Base-by-base conservation (phyloP, 2,888 invertebrate species). In the Calliphora vomitoria region DNA sequence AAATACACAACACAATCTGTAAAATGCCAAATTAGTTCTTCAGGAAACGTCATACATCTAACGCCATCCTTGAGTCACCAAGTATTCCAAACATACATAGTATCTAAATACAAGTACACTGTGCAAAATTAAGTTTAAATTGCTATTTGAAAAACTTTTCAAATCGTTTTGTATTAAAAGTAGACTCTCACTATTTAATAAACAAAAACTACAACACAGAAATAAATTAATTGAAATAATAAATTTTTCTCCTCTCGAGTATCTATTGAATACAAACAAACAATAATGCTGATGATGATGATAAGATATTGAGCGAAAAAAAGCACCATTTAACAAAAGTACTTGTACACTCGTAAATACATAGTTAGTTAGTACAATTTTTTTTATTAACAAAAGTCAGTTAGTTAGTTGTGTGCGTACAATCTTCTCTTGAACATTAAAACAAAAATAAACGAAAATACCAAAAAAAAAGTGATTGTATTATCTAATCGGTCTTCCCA, bases 401-500 rank as follows among this genome's bases (percentile, higher is more conserved):
- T 74, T 55, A 55, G 69, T 74, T 55, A 68, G 38, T 44, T 60
- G 74, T 62, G 35, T 79, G 74, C 75, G 41, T 62, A 31, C 68
- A 15, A 35, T 62, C 10, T 74, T 58, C 47, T 62, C 41, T 41
- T 66, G 35, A 76, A 81, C 35, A 44, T 20, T 64, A 35, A 35
- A 10, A 55, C 35, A 47, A 8, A 69, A 62, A 80, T 11, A 31
- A 6, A 10, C 35, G 58, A 50, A 68, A 76, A 55, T 41, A 74
- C 35, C 35, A 35, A 25, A 35, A 35, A 35, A 35, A 8, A 66
- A 53, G 4, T 74, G 25, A 78, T 84, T 81, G 41, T 85, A 88
- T 89, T 90, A 90, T 90, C 90, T 90, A 90, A 90, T 90, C 90
- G 69, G 41, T 86, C n/a, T 76, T 72, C 69, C 53, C 86, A 87